Percentiles rank a stretch among this genome's conserved stretches.
Conservation (phyloP, 2,888 invertebrate species). For the Ceratothoa steindachneri region DNA sequence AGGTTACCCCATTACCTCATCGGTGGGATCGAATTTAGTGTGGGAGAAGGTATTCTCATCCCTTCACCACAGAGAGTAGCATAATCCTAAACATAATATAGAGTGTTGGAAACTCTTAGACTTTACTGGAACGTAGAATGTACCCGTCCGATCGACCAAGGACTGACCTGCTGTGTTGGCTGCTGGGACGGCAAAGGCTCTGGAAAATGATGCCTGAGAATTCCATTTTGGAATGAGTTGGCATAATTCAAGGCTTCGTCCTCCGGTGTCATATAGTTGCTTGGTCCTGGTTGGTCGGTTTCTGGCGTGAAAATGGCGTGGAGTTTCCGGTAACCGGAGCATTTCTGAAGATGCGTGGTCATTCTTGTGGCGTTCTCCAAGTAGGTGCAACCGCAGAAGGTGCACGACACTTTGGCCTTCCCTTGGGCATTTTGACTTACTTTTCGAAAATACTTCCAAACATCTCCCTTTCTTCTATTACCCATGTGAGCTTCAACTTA, state of each 20-base stretch:
- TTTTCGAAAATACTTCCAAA: slow-evolving; percentile 11
- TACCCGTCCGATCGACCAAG: no score
- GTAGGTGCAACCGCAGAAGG: slow-evolving; percentile 1
- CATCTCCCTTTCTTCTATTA: slow-evolving; percentile 6
- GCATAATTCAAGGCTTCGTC: not conserved
- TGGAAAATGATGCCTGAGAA: not conserved
- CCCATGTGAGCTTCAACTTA: not conserved
- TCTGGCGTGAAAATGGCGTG: not conserved
- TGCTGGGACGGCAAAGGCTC: not conserved
- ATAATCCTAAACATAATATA: no score
- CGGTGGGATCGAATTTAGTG: no score
- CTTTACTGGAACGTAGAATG: no score
- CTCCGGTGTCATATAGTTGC: not conserved
- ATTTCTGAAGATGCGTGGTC: slow-evolving; percentile 5
- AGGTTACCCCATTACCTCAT: no score
- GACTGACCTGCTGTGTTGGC: not conserved
- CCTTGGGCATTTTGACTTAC: slow-evolving; percentile 10
- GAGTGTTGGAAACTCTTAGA: no score
- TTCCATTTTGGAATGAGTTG: not conserved
- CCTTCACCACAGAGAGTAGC: no score
- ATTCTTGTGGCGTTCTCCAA: slow-evolving; percentile 8
- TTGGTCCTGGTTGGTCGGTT: not conserved
- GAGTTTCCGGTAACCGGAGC: not conserved
- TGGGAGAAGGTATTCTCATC: no score
- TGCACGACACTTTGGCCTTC: slow-evolving; percentile 1